Base-by-base conservation (phyloP, 1,140 invertebrate genomes). In the Archivesica marissinica region DNA sequence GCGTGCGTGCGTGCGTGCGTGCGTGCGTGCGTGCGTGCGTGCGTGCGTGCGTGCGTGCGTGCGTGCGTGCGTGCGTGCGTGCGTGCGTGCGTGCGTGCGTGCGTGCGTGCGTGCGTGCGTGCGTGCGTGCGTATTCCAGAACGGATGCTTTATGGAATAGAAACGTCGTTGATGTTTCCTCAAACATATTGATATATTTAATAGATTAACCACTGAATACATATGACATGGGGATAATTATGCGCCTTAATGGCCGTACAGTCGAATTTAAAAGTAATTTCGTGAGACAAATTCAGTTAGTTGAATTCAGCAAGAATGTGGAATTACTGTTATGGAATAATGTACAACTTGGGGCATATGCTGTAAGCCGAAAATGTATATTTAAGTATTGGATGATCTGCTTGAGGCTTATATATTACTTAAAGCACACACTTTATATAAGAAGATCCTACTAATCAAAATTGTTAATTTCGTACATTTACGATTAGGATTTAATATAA, bases 171-270 rank as follows among this genome's bases (percentile, higher is more conserved):
- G 7, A 47, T 9, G 44, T 9, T 47, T 9, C 17, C 17, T 7
- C 7, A 9, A 7, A 47, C 17, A 47, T 9, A 7, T 47, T 9
- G 17, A 47, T 17, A 9, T 7, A 9, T 9, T 59, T 28, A 20
- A 59, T 59, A 28, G 54, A 59, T 59, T 59, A 59, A 23, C 54
- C 54, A n/a, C 9, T 59, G 54, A 59, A 59, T n/a, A 28, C 1
- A 20, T 59, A 59, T 15, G 54, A 3, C 13, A 59, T 15, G 23
- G 33, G n/a, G 2, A 23, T 59, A 59, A 59, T 59, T 59, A 59
- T 6, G 13, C 33, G 54, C 25, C 25, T 20, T 52, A 23, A 52
- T 20, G 3, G 17, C 50, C 25, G 23, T n/a, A 52, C 54, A 28
- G 25, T 59, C 23, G 33, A 23, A 28, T 20, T 59, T 28, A 28